These are phyloP conservation scores for Garra rufa DNA, from an alignment of 2,113 vertebrate species.

Conservation along the genomic window DNA sequence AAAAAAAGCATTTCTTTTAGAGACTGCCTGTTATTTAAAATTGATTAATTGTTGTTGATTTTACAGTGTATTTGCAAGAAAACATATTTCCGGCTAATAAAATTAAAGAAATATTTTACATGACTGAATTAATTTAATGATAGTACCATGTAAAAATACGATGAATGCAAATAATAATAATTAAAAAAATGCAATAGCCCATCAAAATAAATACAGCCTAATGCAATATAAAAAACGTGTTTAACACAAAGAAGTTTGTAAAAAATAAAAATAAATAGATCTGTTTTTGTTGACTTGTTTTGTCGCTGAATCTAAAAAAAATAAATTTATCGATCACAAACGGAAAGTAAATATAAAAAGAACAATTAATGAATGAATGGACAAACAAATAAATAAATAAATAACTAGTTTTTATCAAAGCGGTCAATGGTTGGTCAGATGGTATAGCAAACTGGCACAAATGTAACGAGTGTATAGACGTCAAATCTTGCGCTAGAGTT, in stretches of 20 bases:
- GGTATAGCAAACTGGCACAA: background rate
- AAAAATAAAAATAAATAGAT: too few relatives aligned
- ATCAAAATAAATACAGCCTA: background rate
- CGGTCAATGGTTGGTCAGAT: background rate
- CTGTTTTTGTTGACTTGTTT: too few relatives aligned
- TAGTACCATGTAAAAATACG: background rate
- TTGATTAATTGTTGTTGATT: background rate
- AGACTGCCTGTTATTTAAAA: background rate
- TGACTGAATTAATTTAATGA: slow-evolving; percentile 3
- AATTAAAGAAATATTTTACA: background rate
- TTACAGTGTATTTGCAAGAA: background rate
- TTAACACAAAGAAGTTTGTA: too few relatives aligned
- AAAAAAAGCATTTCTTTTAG: background rate
- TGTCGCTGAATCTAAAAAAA: too few relatives aligned
- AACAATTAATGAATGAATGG: background rate
- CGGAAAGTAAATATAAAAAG: background rate
- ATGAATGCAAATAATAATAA: too few relatives aligned
- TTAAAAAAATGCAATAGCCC: too few relatives aligned
- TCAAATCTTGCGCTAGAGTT: slow-evolving; percentile 22
- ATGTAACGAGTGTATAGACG: background rate
- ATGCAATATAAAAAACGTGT: too few relatives aligned
- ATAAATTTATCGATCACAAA: background rate
- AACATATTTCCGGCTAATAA: background rate
- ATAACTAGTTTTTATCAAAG: background rate
- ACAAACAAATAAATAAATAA: too few relatives aligned